These are phyloP conservation scores for Dasysyrphus albostriatus DNA, from an alignment of 2,888 invertebrate genomes.

Conservation along the genomic window DNA sequence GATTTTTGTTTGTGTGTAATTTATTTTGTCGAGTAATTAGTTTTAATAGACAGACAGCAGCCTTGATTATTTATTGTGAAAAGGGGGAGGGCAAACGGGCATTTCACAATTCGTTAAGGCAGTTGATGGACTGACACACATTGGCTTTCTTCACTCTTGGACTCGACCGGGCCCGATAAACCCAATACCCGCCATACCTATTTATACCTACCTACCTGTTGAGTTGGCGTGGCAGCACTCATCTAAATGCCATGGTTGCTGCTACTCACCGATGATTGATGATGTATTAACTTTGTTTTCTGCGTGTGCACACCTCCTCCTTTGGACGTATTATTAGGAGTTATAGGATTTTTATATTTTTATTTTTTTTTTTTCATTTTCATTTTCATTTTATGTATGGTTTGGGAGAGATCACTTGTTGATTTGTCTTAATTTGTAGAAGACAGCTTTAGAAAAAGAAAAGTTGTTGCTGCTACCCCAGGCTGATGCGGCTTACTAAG, in stretches of 20 bases:
- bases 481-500: conserved; percentile 11
- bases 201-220: conserved; percentile 44
- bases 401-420: conserved; percentile 57
- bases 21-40: conserved; percentile 74
- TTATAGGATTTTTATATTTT: conserved; percentile 48
- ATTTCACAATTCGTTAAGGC: conserved; percentile 68
- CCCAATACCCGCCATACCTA: not conserved
- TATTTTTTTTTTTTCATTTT: not conserved
- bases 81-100: conserved; percentile 31
- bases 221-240: conserved; percentile 67
- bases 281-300: conserved; percentile 76
- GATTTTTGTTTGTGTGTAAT: conserved; percentile 35
- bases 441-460: conserved; percentile 63
- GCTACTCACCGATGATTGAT: conserved; percentile 73
- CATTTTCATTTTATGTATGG: not conserved
- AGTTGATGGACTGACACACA: conserved; percentile 66
- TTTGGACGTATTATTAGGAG: conserved; percentile 68
- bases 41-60: conserved; percentile 76
- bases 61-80: conserved; percentile 71
- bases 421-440: conserved; percentile 76
- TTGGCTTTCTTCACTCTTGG: conserved; percentile 42
- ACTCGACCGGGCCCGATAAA: not conserved
- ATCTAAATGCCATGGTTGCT: conserved; percentile 60
- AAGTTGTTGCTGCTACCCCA: conserved; percentile 37
- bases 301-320: conserved; percentile 75